Conservation (phyloP, 2,888 invertebrate species). For the Boloria selene region DNA sequence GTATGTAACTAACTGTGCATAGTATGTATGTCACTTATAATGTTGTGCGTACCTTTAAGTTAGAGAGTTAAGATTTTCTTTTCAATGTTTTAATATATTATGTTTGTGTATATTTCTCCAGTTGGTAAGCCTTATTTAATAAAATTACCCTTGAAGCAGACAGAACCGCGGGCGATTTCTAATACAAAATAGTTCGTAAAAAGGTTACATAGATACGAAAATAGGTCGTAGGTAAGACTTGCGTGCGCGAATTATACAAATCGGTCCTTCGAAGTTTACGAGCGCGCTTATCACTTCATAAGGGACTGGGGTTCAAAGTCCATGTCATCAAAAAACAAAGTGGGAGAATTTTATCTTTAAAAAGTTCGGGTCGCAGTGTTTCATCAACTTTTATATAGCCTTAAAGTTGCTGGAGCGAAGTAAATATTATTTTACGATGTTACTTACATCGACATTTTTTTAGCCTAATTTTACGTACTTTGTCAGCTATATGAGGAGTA, state of each 20-base stretch:
- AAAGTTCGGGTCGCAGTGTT: conserved; percentile 2
- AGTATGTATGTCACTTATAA: too few species aligned
- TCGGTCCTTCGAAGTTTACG: conserved; percentile 61
- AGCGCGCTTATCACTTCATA: conserved; percentile 35
- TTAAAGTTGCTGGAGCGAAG: not conserved
- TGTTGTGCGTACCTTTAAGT: too few species aligned
- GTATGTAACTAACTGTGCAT: too few species aligned
- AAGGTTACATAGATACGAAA: not conserved
- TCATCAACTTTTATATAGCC: conserved; percentile 8
- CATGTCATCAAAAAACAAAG: conserved; percentile 16
- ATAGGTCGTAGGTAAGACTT: not conserved
- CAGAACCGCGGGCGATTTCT: too few species aligned
- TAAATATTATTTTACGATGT: not conserved
- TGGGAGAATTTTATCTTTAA: conserved; percentile 12
- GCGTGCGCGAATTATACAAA: conserved; percentile 58
- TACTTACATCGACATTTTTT: not conserved
- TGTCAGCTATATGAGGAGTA: too few species aligned
- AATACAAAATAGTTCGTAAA: too few species aligned
- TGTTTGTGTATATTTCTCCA: too few species aligned
- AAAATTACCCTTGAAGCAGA: too few species aligned
- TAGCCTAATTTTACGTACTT: too few species aligned
- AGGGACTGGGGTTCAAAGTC: conserved; percentile 11
- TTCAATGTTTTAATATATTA: too few species aligned
- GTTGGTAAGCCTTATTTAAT: too few species aligned
- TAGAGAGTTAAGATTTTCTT: too few species aligned